Base-by-base conservation (phyloP, 2,888 invertebrate genomes). In the Metalampra italica region DNA sequence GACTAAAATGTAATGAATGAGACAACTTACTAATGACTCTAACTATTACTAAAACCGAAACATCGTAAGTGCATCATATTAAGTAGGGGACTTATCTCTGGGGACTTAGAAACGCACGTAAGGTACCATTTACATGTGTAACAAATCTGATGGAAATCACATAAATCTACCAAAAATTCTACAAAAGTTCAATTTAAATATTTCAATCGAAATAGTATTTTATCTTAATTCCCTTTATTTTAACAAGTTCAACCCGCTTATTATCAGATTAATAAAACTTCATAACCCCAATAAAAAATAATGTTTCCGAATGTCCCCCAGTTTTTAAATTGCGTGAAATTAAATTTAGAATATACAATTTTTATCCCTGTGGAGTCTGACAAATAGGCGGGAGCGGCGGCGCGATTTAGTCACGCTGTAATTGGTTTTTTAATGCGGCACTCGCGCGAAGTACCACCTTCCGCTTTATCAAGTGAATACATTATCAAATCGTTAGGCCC, bases 381-480 rank as follows among this genome's bases (percentile, higher is more conserved):
- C 87, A 89, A 89, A 89, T 87, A 84, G 84, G 77, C 74, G 77
- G 66, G 81, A 82, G 79, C 79, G 76, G 72, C 72, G 78, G 67
- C 68, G 75, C 78, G 84, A 82, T 88, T 89, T 88, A 83, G 89
- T 80, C 75, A 82, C 84, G 78, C 78, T 84, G 84, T 89, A 89
- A 89, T 89, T 89, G 89, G 87, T 87, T 89, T 89, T 89, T 89
- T 89, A 89, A 88, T 88, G 81, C 86, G 76, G 77, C 69, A 76
- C 76, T 78, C 78, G 85, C 78, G 85, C 82, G 77, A 82, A 85
- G 86, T 88, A 87, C 84, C 82, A 80, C 80, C 87, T 85, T 86
- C 82, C 84, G 81, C 83, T 84, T 82, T 88, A 89, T 88, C 83
- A 84, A 89, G 87, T 86, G 89, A 88, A 89, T 89, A 87, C 83